Base-by-base conservation (phyloP, 2,113 vertebrate genomes). In the Calidris pugnax region DNA sequence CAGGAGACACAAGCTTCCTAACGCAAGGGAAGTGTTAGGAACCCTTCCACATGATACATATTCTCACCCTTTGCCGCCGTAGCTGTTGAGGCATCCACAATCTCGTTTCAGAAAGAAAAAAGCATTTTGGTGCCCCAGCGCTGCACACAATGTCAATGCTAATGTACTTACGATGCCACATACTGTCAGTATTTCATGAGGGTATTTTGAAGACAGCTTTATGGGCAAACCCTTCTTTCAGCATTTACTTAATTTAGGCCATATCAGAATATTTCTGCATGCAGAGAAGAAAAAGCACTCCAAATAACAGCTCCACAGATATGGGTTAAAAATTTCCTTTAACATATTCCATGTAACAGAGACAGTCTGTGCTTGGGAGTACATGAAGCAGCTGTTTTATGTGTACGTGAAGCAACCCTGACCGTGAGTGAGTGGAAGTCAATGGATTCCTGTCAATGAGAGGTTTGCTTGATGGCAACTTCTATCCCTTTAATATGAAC, bases 31-130 rank as follows among this genome's bases (percentile, higher is more conserved):
- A 64, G 4, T 1, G 57, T 35, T 35, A 60, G 21, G n/a, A 35
- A 55, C 7, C 10, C 14, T 85, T 87, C 39, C n/a, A 33, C 2
- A 9, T 5, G 9, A 39, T 20, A 45, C 1, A 0, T 21, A 27
- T 63, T 71, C 43, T 35, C 9, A 27, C 15, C 18, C 19, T 75
- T 75, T 45, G 35, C 28, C 14, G 13, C 23, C 5, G 4, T 12
- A 48, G 26, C 0, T 64, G 7, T 60, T 63, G 27, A 75, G 19
- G 8, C 24, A 76, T 59, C 35, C 23, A 43, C 23, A 60, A 3
- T 23, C 56, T 32, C 64, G 4, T 85, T 93, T 60, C n/a, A 75
- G 32, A 33, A 71, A 72, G 26, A 74, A 81, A 18, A 50, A 43
- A 20, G 13, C 2, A 32, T 24, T 64, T 62, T 81, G 7, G 6